Base-by-base conservation (phyloP, 2,888 invertebrate genomes). In the Drosophila siamana region DNA sequence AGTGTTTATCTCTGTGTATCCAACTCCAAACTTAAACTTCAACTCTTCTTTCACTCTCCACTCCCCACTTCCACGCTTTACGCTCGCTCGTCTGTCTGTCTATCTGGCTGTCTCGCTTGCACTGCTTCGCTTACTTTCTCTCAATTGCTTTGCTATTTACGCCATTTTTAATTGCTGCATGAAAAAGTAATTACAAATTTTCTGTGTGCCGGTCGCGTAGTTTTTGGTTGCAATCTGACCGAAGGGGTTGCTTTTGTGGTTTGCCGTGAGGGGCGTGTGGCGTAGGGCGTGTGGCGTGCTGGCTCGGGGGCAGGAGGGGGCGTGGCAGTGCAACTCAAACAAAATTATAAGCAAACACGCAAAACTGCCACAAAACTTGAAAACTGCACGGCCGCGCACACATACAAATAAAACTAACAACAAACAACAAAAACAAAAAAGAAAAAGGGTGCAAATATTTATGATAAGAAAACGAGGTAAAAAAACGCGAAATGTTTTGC, bases 321-420 rank as follows among this genome's bases (percentile, higher is more conserved):
- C 77, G 86, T 73, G 74, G 70, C 77, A 69, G 24, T 81, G 80
- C 75, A 83, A 83, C 88, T 85, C 78, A 85, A 85, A 87, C 79
- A 87, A 80, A 88, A 86, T 86, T 89, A 89, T 89, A 85, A 85
- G 82, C 88, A 86, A 89, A 86, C 87, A 86, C 87, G 87, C 86
- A 82, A 89, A 86, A 87, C 87, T 88, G 81, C 85, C 89, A 84
- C 88, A 88, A 86, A 85, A 88, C 83, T 84, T 88, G 75, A 87
- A 87, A 86, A 76, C 86, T 69, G 78, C 80, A 66, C 76, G 75
- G 65, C 73, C 69, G 66, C 75, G 43, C 44, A 57, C 60, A 19
- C 44, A 60, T 63, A 33, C 55, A 62, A 47, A 19, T n/a, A 11
- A 2, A 51, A 36, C 36, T 40, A 59, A 43, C 19, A 19, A 19